Percentiles rank a stretch among this genome's conserved stretches.
phyloP scores from a whole-genome alignment of 2,797 vertebrate genomes.

The Craterocephalus amniculus region DNA sequence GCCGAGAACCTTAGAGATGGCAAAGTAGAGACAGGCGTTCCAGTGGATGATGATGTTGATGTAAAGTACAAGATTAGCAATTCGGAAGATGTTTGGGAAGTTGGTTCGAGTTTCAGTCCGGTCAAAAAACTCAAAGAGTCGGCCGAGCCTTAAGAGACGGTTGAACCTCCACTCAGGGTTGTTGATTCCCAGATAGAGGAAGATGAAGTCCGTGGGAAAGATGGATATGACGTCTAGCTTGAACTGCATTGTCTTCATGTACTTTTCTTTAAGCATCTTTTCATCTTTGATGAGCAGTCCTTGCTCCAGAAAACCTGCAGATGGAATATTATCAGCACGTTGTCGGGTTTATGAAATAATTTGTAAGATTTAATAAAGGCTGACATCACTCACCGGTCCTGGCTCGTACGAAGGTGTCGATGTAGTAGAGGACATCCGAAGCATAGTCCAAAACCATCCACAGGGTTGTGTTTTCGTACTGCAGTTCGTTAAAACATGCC shows the following conservation, averaged over 20 bases:
- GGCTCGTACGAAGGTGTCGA: slow-evolving; percentile 87
- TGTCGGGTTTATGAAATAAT: too few relatives aligned
- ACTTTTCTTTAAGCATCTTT: slow-evolving; percentile 85
- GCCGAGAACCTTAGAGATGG: slow-evolving; percentile 92
- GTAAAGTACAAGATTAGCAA: slow-evolving; percentile 94
- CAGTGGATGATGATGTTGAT: slow-evolving; percentile 98
- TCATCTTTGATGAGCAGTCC: slow-evolving; percentile 90
- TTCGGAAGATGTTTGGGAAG: slow-evolving; percentile 94
- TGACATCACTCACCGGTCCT: slow-evolving; percentile 87
- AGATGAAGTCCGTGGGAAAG: slow-evolving; percentile 89
- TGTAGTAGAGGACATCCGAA: slow-evolving; percentile 86
- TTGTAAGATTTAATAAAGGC: neutral
- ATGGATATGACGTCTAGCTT: slow-evolving; percentile 89
- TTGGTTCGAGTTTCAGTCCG: slow-evolving; percentile 96
- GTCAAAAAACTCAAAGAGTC: slow-evolving; percentile 97
- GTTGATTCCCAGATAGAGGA: slow-evolving; percentile 85
- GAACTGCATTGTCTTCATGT: slow-evolving; percentile 87
- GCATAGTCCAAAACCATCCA: slow-evolving; percentile 90
- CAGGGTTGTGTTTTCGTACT: slow-evolving; percentile 74
- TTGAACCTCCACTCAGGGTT: slow-evolving; percentile 94
- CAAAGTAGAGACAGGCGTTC: slow-evolving; percentile 96
- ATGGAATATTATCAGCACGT: neutral
- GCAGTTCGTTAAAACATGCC: slow-evolving; percentile 94
- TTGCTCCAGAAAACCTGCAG: slow-evolving; percentile 94
- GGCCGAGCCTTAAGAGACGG: slow-evolving; percentile 87